phyloP scores from a whole-genome alignment of 2,888 invertebrate genomes.

The Hirtodrosophila alboralis region DNA sequence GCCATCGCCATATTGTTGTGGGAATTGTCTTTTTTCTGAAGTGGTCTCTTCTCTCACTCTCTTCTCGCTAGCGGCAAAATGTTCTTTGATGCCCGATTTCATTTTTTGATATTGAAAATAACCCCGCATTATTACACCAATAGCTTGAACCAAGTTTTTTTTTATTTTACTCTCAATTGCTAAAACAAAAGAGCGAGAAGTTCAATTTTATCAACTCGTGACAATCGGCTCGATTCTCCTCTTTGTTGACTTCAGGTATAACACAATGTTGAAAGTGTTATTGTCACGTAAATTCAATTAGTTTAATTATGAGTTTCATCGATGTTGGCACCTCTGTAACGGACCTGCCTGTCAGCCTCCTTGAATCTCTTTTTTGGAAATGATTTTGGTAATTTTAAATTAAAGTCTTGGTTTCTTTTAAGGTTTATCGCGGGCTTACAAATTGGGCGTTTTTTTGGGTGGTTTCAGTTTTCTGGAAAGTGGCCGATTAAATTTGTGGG shows the following conservation, averaged over 20 bases:
- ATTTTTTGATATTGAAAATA: slow-evolving; percentile 81
- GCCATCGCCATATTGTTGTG: slow-evolving; percentile 79
- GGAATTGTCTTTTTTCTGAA: slow-evolving; percentile 70
- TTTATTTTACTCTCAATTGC: background rate
- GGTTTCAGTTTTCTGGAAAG: slow-evolving; percentile 18
- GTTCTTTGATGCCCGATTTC: slow-evolving; percentile 80
- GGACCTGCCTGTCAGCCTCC: slow-evolving; percentile 10
- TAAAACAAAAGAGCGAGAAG: background rate
- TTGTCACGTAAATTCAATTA: slow-evolving; percentile 79
- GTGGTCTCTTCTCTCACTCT: slow-evolving; percentile 9
- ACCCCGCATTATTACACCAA: slow-evolving; percentile 69
- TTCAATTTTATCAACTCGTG: slow-evolving; percentile 64
- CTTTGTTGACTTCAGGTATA: background rate
- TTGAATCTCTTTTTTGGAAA: slow-evolving; percentile 1
- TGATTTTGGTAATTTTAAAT: slow-evolving; percentile 31
- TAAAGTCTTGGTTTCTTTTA: slow-evolving; percentile 16
- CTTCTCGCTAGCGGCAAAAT: slow-evolving; percentile 59
- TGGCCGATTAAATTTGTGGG: slow-evolving; percentile 26
- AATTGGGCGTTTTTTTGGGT: slow-evolving; percentile 40
- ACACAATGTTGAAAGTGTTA: slow-evolving; percentile 62
- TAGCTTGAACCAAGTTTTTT: slow-evolving; percentile 54
- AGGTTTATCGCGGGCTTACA: slow-evolving; percentile 19
- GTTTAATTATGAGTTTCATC: slow-evolving; percentile 74
- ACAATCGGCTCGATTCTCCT: slow-evolving; percentile 50
- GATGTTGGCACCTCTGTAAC: slow-evolving; percentile 70